These are phyloP conservation scores for Apteryx mantelli DNA, from an alignment of 2,113 vertebrate species.

Conservation along the genomic window DNA sequence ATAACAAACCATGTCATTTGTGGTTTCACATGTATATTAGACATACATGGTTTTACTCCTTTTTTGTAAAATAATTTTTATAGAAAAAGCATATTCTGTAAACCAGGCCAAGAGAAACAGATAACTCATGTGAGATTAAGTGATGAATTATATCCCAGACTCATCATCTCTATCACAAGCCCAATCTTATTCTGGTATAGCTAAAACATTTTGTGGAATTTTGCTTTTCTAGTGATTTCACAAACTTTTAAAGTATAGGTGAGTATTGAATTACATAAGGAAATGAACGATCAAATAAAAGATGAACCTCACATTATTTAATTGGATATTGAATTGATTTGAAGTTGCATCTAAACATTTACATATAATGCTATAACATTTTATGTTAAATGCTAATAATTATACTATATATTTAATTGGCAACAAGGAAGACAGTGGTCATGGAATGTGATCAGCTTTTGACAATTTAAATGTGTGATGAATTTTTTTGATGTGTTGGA, in stretches of 20 bases:
- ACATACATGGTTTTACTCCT: neutral
- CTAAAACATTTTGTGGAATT: neutral
- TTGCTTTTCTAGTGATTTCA: neutral
- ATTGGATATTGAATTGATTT: neutral
- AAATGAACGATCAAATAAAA: neutral
- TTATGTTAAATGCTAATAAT: neutral
- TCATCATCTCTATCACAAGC: neutral
- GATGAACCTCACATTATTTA: neutral
- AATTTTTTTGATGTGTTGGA: neutral
- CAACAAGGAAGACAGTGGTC: neutral
- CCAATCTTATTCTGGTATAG: neutral
- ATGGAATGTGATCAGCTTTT: neutral
- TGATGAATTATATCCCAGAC: neutral
- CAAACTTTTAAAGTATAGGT: neutral
- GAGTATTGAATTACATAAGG: neutral
- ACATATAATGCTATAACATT: neutral
- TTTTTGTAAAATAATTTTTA: neutral
- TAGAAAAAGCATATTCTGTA: neutral
- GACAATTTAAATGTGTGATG: neutral
- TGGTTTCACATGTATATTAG: neutral
- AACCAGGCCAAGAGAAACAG: neutral
- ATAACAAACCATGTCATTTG: neutral
- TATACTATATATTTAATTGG: neutral
- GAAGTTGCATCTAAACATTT: neutral
- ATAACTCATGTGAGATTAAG: neutral